phyloP scores from a whole-genome alignment of 2,113 vertebrate genomes.

The Malaclemys terrapin region DNA sequence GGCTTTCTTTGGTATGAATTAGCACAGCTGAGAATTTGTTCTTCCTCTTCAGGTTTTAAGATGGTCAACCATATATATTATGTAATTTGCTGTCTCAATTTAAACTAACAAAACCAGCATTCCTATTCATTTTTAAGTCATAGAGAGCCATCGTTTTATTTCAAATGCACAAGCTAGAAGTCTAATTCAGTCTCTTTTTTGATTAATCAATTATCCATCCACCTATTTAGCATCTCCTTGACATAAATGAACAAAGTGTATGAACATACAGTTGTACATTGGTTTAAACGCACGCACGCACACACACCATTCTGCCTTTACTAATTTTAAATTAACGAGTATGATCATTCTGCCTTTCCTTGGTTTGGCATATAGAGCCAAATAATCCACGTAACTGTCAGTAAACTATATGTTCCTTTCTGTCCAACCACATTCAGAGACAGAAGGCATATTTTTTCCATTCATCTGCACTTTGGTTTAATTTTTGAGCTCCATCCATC shows the following conservation, averaged over 20 bases:
- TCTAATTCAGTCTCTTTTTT: background rate
- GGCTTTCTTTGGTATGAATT: background rate
- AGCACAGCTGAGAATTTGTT: background rate
- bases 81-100: background rate
- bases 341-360: slow-evolving; percentile 19
- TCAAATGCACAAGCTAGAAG: background rate
- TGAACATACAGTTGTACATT: background rate
- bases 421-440: slow-evolving; percentile 55
- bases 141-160: background rate
- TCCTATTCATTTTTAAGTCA: background rate
- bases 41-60: background rate
- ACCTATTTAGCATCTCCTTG: background rate
- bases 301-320: background rate
- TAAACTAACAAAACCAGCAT: background rate
- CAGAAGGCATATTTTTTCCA: slow-evolving; percentile 27
- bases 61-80: background rate
- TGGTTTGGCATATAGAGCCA: slow-evolving; percentile 30
- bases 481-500: slow-evolving; percentile 49
- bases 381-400: slow-evolving; percentile 33
- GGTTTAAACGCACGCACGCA: background rate
- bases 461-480: slow-evolving; percentile 43
- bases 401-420: slow-evolving; percentile 34
- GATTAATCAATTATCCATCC: slow-evolving; percentile 3
- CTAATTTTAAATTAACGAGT: background rate
- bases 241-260: background rate